phyloP scores from a whole-genome alignment of 2,113 vertebrate genomes.

The Thymallus thymallus region DNA sequence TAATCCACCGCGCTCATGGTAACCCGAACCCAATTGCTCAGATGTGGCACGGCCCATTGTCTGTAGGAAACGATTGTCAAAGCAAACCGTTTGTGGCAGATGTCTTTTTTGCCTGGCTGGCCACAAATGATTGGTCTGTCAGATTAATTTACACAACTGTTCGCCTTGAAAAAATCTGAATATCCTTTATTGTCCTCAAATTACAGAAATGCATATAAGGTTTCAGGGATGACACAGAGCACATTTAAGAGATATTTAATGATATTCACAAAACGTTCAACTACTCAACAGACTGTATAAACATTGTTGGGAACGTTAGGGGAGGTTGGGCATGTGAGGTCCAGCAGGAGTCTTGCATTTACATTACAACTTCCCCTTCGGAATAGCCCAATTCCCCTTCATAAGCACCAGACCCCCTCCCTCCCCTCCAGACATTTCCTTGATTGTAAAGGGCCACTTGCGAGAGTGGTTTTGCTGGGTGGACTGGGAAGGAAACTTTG shows the following conservation, averaged over 20 bases:
- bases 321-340: constrained; percentile 53
- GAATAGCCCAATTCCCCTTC: constrained; percentile 44
- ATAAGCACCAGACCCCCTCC: constrained; percentile 42
- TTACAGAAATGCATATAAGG: background rate
- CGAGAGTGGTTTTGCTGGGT: constrained; percentile 46
- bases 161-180: background rate
- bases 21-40: constrained; percentile 37
- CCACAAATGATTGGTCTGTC: background rate
- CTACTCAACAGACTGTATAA: constrained; percentile 9
- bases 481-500: constrained; percentile 48
- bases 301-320: constrained; percentile 34
- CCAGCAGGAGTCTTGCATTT: constrained; percentile 59
- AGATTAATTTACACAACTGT: background rate
- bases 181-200: background rate
- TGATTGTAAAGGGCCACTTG: constrained; percentile 65
- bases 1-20: constrained; percentile 39
- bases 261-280: constrained; percentile 1
- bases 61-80: constrained; percentile 20
- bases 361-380: constrained; percentile 49
- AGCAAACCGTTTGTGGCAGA: constrained; percentile 28
- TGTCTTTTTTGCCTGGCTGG: constrained; percentile 8
- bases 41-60: constrained; percentile 30
- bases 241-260: background rate
- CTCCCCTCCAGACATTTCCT: constrained; percentile 53
- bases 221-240: background rate